Base-by-base conservation (phyloP, 2,113 vertebrate species). In the Malurus cyaneus region DNA sequence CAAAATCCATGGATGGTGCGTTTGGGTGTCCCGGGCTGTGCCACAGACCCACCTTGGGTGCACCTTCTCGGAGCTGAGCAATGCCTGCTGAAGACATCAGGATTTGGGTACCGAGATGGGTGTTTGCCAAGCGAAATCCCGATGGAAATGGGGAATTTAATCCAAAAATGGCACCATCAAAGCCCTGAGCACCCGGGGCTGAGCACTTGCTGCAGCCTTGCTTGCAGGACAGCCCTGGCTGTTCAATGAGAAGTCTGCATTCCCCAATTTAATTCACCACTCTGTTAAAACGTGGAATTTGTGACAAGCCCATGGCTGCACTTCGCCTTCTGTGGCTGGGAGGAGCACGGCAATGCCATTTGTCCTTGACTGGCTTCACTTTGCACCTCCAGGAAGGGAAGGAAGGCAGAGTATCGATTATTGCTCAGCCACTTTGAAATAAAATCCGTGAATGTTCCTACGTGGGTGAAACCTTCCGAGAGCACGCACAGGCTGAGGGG, bases 381-480 rank as follows among this genome's bases (percentile, higher is more conserved):
- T 47, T 73, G 92, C 46, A 18, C 54, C 90, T 83, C 79, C 12
- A 2, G 62, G 62, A 78, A 73, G 86, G 86, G 72, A 69, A 86
- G 56, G 76, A 67, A 62, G 20, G 71, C 74, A 52, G 79, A n/a
- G 14, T 39, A 86, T 87, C 34, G 93, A 92, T 96, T 60, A 69
- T 60, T 59, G 47, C 62, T 57, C 47, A 11, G n/a, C 41, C 90
- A 23, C 72, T 36, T n/a, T 17, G 84, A 69, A 79, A 44, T 77
- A 20, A 79, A 73, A 90, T 74, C 44, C 13, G 3, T 24, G 59
- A 8, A 8, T 32, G 64, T 69, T 79, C 56, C 1, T 36, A 47
- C 89, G 69, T 3, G 1, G 41, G 54, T 67, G 41, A 47, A 56
- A 49, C 53, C 41, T 89, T 41, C 57, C 2, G 62, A 39, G 65